Conservation (phyloP, 2,113 vertebrate species). For the Chelonoidis abingdonii region DNA sequence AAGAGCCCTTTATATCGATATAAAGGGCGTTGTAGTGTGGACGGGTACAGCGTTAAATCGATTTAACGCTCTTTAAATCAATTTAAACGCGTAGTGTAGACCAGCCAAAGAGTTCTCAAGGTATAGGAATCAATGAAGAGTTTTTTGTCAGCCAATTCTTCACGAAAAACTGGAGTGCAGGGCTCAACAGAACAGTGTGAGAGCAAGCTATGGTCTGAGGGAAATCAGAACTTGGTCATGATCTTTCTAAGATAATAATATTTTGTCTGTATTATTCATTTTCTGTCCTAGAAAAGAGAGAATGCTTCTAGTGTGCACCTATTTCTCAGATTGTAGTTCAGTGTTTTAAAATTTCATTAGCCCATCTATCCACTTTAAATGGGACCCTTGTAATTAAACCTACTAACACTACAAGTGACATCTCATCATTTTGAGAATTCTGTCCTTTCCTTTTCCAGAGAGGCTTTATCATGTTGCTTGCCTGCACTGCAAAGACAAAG, state of each 20-base stretch:
- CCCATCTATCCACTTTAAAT: constrained; percentile 39
- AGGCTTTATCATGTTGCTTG: background rate
- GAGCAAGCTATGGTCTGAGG: background rate
- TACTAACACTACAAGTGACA: constrained; percentile 67
- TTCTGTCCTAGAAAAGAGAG: constrained; percentile 22
- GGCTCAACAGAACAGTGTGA: constrained; percentile 50
- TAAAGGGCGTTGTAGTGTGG: too few relatives aligned
- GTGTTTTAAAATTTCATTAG: constrained; percentile 72
- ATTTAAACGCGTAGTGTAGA: too few relatives aligned
- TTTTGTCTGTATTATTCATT: constrained; percentile 59
- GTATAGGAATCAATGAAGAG: constrained; percentile 47
- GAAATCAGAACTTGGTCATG: background rate
- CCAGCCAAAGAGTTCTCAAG: constrained; percentile 29
- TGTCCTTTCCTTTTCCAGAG: constrained; percentile 49
- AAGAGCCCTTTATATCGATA: too few relatives aligned
- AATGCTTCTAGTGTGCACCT: constrained; percentile 27
- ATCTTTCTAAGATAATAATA: constrained; percentile 46
- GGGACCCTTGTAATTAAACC: constrained; percentile 39
- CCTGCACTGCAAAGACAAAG: background rate
- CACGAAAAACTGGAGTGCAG: constrained; percentile 13
- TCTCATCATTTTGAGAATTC: constrained; percentile 48
- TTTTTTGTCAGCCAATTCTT: constrained; percentile 59
- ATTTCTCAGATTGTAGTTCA: constrained; percentile 65
- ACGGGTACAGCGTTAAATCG: too few relatives aligned
- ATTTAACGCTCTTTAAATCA: too few relatives aligned